Evolutionary conservation across 2,888 invertebrate genomes (phyloP), one percentile per base, ranked within the genome.

Genomic region (Globia sparganii): DNA sequence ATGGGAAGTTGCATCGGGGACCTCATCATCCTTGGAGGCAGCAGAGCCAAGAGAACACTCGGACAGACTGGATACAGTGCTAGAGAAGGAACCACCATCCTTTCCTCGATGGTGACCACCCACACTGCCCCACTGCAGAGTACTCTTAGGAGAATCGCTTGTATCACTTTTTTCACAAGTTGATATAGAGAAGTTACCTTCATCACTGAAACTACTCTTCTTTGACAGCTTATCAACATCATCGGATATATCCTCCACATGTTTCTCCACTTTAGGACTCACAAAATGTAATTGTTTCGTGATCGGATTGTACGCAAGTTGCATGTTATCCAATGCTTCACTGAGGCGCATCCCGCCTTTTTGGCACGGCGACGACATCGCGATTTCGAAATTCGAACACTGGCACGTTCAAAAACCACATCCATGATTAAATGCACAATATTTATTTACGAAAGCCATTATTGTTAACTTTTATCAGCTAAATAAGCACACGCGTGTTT

Each of bases 231-330:
- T 94, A 81, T 97, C 97, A 69, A 95, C 87, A 28, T 96, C 96
- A 77, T 96, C 96, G 5, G 88, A 69, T 21, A 89, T 91, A 58
- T 95, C 94, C 64, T 93, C 94, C 11, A 89, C 77, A 21, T 91
- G 90, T 88, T 95, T 96, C 75, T 94, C 94, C 5, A 93, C 91
- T 89, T 95, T 96, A 2, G 96, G 95, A 85, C 95, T 96, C 80
- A 97, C 97, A 69, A 97, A 97, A 93, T 98, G 98, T 82, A 98
- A 93, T 89, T 98, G 97, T 91, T 98, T 98, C 40, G 98, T 98
- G 68, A 98, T 97, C 25, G 98, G 98, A 92, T 98, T 98, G 94
- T 98, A 98, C 5, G 98, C 98, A 83, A 98, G 94, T 85, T 98
- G 98, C 96, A 98, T 98, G 92, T 97, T 97, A 91, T 98, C 97